These are phyloP conservation scores for Sciurus vulgaris DNA, from an alignment of 2,797 vertebrate species.

Conservation along the genomic window DNA sequence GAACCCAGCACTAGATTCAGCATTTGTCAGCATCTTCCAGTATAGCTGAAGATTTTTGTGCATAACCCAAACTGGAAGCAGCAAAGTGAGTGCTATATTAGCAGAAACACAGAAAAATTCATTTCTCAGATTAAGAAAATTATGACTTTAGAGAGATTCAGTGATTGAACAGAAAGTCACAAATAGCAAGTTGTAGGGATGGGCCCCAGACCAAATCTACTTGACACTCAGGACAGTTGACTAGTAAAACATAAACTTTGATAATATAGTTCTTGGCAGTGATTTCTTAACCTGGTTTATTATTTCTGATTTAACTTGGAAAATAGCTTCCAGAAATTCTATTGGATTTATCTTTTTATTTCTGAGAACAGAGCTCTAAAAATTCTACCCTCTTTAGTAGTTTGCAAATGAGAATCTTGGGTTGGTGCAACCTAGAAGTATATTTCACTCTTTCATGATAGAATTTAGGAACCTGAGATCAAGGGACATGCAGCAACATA, in stretches of 20 bases:
- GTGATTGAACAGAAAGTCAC: neutral
- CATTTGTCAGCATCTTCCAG: neutral
- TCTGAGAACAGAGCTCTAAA: neutral
- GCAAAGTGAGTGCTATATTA: neutral
- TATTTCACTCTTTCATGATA: neutral
- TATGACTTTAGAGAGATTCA: neutral
- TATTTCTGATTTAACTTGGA: constrained; percentile 60
- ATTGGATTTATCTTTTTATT: constrained; percentile 59
- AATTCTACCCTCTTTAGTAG: neutral
- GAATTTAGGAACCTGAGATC: constrained; percentile 9
- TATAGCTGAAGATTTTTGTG: neutral
- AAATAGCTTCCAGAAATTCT: constrained; percentile 25
- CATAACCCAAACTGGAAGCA: neutral
- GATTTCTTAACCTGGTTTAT: neutral
- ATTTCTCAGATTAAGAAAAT: constrained; percentile 44
- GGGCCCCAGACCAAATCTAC: neutral
- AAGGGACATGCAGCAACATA: neutral
- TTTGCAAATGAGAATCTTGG: neutral
- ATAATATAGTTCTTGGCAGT: neutral
- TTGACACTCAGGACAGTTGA: neutral
- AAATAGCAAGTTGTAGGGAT: neutral
- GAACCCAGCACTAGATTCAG: neutral
- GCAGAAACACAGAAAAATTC: neutral
- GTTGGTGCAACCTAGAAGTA: neutral
- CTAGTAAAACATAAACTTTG: neutral